These are phyloP conservation scores for Cephalophus harveyi DNA, from an alignment of 2,113 vertebrate genomes.

Conservation along the genomic window DNA sequence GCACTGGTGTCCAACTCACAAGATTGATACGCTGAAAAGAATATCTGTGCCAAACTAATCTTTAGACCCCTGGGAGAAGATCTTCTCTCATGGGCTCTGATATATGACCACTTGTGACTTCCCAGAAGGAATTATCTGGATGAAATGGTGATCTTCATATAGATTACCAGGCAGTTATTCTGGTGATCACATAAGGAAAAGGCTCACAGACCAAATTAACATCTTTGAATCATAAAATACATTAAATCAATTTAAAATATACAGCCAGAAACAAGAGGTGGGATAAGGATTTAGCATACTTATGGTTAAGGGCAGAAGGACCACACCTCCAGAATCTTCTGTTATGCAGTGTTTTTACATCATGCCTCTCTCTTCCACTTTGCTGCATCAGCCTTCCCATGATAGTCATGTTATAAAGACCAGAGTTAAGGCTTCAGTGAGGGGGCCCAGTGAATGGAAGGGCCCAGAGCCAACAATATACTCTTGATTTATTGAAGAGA, in stretches of 20 bases:
- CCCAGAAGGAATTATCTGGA: background rate
- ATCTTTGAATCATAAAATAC: background rate
- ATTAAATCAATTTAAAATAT: background rate
- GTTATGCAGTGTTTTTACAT: rapidly evolving
- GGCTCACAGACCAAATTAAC: background rate
- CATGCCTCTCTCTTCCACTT: background rate
- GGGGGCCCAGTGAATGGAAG: background rate
- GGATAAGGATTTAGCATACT: background rate
- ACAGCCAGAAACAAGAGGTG: background rate
- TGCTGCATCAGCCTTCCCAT: background rate
- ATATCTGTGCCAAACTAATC: background rate
- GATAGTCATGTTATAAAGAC: background rate
- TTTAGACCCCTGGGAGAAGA: background rate
- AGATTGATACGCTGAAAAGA: background rate
- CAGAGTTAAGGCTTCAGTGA: background rate
- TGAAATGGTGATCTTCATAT: background rate
- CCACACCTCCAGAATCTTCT: background rate
- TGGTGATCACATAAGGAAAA: background rate
- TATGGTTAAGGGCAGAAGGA: background rate
- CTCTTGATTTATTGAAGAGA: background rate
- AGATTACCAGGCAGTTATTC: background rate
- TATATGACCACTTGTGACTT: background rate
- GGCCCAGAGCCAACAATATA: background rate
- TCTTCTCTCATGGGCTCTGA: background rate
- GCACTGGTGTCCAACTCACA: background rate